Percentiles rank a stretch among this genome's conserved stretches.
These are phyloP conservation scores for Plecotus auritus DNA, from an alignment of 2,113 vertebrate genomes.

Conservation along the genomic window DNA sequence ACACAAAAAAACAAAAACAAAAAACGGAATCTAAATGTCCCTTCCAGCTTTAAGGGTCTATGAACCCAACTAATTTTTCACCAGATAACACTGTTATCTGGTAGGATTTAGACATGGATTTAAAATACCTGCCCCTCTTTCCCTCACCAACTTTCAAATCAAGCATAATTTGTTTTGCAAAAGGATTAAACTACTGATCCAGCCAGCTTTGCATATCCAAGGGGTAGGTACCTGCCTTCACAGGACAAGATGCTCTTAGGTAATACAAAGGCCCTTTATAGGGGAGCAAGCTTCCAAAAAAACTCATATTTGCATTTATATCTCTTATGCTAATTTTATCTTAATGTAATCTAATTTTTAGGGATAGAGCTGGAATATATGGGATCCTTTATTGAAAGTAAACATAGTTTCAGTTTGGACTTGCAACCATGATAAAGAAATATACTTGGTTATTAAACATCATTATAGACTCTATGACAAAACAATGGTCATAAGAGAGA, in stretches of 20 bases:
- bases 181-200: background rate
- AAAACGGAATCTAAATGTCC: background rate
- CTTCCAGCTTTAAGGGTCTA: background rate
- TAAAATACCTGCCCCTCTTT: background rate
- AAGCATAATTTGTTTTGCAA: background rate
- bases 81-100: background rate
- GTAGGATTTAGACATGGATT: background rate
- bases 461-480: background rate
- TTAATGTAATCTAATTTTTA: background rate
- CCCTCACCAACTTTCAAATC: background rate
- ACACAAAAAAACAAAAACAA: no score
- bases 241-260: background rate
- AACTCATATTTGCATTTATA: background rate
- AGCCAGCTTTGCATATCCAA: background rate
- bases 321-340: background rate
- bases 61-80: background rate
- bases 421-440: background rate
- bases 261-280: background rate
- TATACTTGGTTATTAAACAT: background rate
- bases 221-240: background rate
- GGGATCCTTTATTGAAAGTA: background rate
- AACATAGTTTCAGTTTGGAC: background rate
- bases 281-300: background rate
- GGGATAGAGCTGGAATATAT: background rate
- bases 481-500: background rate